Evolutionary conservation across 2,888 invertebrate species (phyloP).

Genomic region (Tipula unca): DNA sequence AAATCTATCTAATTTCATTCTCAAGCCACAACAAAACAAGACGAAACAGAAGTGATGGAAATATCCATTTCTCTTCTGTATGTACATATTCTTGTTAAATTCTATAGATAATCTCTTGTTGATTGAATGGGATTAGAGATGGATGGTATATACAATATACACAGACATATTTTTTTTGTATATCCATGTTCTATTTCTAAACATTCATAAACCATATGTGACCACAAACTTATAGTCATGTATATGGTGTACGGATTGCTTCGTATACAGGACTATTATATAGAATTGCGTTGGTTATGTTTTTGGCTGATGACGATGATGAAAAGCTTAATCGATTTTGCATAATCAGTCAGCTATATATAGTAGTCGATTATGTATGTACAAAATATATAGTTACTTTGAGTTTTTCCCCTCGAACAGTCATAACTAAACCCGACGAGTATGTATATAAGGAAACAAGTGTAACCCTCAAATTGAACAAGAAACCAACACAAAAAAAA

Average conservation of each 20-base stretch:
- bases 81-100: neutral
- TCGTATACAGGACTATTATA: no score
- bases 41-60: neutral
- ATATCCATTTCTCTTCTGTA: neutral
- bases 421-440: neutral
- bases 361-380: neutral
- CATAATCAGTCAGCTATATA: neutral
- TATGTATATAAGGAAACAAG: neutral
- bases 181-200: neutral
- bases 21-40: neutral
- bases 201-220: neutral
- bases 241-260: no score
- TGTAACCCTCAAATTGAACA: neutral
- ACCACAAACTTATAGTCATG: neutral
- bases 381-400: no score
- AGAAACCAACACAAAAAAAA: neutral
- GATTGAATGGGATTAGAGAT: neutral
- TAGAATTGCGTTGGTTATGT: neutral
- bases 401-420: neutral
- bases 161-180: neutral
- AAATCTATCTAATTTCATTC: neutral
- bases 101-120: neutral
- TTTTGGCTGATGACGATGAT: neutral
- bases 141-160: neutral
- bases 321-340: conserved; percentile 9